phyloP scores from a whole-genome alignment of 2,888 invertebrate genomes.

The Nebria brevicollis region DNA sequence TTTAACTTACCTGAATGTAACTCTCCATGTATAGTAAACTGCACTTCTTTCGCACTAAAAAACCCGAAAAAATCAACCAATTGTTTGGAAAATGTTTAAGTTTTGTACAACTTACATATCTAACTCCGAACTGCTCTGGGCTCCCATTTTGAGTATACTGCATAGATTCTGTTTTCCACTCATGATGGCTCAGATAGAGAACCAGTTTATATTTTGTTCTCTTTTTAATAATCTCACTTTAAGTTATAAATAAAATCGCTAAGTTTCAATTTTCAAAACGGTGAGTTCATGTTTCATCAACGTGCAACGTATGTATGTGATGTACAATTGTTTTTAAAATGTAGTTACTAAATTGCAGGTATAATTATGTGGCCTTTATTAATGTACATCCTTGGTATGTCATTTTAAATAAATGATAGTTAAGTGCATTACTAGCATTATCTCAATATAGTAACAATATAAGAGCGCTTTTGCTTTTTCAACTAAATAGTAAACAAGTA shows the following conservation, averaged over 20 bases:
- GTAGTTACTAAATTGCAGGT: neutral
- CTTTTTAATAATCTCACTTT: neutral
- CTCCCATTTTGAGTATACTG: slow-evolving; percentile 22
- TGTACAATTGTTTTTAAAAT: neutral
- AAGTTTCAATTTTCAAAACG: too few relatives aligned
- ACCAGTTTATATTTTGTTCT: slow-evolving; percentile 27
- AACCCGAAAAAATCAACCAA: neutral
- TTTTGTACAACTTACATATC: slow-evolving; percentile 27
- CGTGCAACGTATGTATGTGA: too few relatives aligned
- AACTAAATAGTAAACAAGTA: neutral
- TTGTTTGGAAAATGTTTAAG: neutral
- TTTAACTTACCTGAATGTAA: slow-evolving; percentile 38
- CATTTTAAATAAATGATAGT: slow-evolving; percentile 26
- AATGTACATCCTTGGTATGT: slow-evolving; percentile 25
- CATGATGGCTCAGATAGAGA: slow-evolving; percentile 14
- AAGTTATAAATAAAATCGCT: neutral
- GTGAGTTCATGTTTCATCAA: too few relatives aligned
- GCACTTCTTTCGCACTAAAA: slow-evolving; percentile 39
- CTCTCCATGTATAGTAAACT: slow-evolving; percentile 26
- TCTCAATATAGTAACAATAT: neutral
- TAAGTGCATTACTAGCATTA: neutral
- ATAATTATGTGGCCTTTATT: neutral
- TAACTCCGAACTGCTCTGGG: slow-evolving; percentile 21
- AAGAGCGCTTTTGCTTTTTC: neutral
- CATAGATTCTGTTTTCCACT: neutral